Base-by-base conservation (phyloP, 2,797 vertebrate species). In the Tragopan temminckii region DNA sequence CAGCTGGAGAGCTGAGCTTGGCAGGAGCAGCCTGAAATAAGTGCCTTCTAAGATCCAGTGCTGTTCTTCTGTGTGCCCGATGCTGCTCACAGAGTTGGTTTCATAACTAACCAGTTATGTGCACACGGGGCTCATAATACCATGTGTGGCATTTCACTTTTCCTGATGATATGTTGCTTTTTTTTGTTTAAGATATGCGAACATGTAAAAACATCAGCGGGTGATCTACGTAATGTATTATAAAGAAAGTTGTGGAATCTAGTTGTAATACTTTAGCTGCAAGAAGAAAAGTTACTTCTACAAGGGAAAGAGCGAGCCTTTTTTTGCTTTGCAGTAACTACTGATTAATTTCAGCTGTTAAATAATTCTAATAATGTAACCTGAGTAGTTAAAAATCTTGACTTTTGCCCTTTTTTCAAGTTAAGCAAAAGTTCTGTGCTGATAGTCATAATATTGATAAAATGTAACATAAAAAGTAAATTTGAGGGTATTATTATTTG, bases 31-130 rank as follows among this genome's bases (percentile, higher is more conserved):
- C 21, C 38, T 46, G 52, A 46, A 69, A 52, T 17, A 63, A 45
- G 1, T 7, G 8, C 1, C 11, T 46, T 45, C 5, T 0, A 50
- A 46, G n/a, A 10, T 66, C 18, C 19, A 59, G 17, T 0, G 2
- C 5, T 53, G 29, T 36, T 21, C 36, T 29, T 29, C 24, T 35
- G n/a, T 15, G 18, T 0, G 2, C 25, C n/a, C 42, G 48, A 11
- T 78, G 62, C n/a, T 25, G n/a, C n/a, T 38, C 35, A 31, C 36
- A 7, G 35, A 40, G n/a, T 36, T 53, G 36, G 55, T 36, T 29
- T 8, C 14, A 15, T 31, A 52, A 43, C 29, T 27, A 13, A 42
- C 74, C 20, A 14, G 5, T 83, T 71, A 19, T 7, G 5, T 52
- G 16, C 2, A 1, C 4, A 36, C 13, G 13, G 20, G 10, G 46